Evolutionary conservation across 2,797 vertebrate genomes (phyloP), one percentile per base, ranked within the genome.

Genomic region (Premnoplex brunnescens): DNA sequence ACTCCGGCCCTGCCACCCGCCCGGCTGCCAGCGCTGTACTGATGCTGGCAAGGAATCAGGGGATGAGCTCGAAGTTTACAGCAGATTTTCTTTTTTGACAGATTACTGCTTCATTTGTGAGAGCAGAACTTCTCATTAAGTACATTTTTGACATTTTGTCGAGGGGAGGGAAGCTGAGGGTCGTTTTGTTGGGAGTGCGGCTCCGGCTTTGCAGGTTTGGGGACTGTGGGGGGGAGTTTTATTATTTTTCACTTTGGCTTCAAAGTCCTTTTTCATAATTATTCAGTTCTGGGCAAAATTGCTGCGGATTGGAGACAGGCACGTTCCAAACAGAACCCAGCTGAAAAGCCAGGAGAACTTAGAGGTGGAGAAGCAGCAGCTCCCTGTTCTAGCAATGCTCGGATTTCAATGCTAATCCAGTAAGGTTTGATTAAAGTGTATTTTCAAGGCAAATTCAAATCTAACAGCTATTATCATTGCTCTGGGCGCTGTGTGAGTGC

Each of bases 11-110:
- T 5, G 7, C 67, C 0, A 10, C 74, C 88, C 2, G 85, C 73
- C 55, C 10, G 26, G n/a, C 90, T 55, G 75, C 68, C 80, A 6
- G 59, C 11, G 44, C 85, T 7, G 43, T 16, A 9, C 62, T 24
- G 69, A 0, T 75, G 55, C 78, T 90, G 88, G 74, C 80, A 67
- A 23, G 0, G 74, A 85, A 30, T 60, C 91, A 54, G 63, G 64
- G 87, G 55, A 90, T 93, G 91, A 94, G 87, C 92, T 82, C 78
- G 8, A 71, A 94, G 79, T 88, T 91, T 93, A 54, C 85, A 80
- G 91, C 92, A 89, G 56, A 87, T 96, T 73, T 95, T 88, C 95
- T 85, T 81, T 93, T 85, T 91, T 93, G 94, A 94, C 93, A 95
- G 93, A 85, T 94, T 89, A 91, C 89, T 21, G 81, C 92, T 94